Evolutionary conservation across 2,113 vertebrate species (phyloP), one percentile per base, ranked within the genome.

Genomic region (Trematomus loennbergii): DNA sequence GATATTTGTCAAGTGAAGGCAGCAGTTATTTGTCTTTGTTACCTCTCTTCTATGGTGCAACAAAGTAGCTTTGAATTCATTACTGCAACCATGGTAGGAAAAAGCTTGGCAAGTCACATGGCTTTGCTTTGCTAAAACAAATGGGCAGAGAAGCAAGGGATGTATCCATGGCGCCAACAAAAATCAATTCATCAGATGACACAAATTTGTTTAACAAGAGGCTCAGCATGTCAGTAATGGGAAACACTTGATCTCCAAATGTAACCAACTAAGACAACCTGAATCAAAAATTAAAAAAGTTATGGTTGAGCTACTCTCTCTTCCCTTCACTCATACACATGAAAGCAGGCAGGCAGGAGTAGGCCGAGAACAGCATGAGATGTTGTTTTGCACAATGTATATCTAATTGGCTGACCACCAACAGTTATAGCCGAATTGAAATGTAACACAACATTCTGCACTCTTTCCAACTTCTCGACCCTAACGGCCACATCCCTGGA

Each of bases 391-490:
- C 83, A 79, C 88, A 75, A 78, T 87, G 82, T 86, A 85, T 89
- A 67, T 84, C 85, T 93, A 91, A 93, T 93, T 93, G 87, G 88
- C 85, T 71, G 86, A 88, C 84, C 93, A 91, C 87, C 80, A 82
- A 85, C 89, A 60, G 91, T 82, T 85, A 88, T 60, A 78, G 85
- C 72, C 75, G 83, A 78, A 91, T 87, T 74, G 79, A 84, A 78
- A 86, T 85, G 78, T 60, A 87, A 76, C 72, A 75, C 72, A 72
- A 76, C 83, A 74, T 85, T 58, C 75, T 48, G 75, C 78, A 71
- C 62, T 85, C 57, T 60, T 85, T 81, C 59, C 75, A 33, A 33
- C 76, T 83, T 81, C 43, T 16, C 33, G 45, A 36, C 61, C 54
- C 74, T 70, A 57, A 75, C 81, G 79, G 65, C 59, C 74, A 69